phyloP scores from a whole-genome alignment of 2,797 vertebrate genomes.

The Etheostoma nigrum region DNA sequence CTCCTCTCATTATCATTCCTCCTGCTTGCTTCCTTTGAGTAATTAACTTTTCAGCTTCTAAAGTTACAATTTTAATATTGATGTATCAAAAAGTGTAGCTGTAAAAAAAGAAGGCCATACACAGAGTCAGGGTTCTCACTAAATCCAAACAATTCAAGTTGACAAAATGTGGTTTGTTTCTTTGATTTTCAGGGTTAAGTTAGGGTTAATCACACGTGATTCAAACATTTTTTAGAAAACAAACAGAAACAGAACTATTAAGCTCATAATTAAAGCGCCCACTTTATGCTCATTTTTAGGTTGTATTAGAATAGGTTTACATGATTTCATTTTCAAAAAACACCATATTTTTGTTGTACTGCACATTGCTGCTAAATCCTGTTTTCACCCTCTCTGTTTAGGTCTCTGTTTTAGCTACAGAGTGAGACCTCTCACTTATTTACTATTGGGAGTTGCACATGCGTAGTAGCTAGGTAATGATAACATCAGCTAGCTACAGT shows the following conservation, averaged over 20 bases:
- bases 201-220: conserved; percentile 9
- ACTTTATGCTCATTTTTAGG: too few species aligned
- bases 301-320: too few species aligned
- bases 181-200: conserved; percentile 10
- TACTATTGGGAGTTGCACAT: too few species aligned
- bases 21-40: conserved; percentile 18
- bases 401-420: too few species aligned
- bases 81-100: conserved; percentile 15
- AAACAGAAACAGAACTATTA: conserved; percentile 29
- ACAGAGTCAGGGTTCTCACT: not conserved
- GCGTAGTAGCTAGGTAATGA: too few species aligned
- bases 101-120: not conserved
- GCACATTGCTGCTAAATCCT: too few species aligned
- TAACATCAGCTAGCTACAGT: too few species aligned
- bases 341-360: too few species aligned
- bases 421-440: too few species aligned
- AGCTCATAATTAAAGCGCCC: conserved; percentile 1
- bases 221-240: conserved; percentile 9
- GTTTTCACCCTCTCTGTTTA: too few species aligned
- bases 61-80: conserved; percentile 21
- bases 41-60: conserved; percentile 31
- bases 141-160: not conserved
- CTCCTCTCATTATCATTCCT: conserved; percentile 18
- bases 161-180: not conserved
- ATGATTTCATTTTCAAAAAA: too few species aligned